Evolutionary conservation across 23 tunicate species (phyloP).

Genomic region (Phallusia fumigata): DNA sequence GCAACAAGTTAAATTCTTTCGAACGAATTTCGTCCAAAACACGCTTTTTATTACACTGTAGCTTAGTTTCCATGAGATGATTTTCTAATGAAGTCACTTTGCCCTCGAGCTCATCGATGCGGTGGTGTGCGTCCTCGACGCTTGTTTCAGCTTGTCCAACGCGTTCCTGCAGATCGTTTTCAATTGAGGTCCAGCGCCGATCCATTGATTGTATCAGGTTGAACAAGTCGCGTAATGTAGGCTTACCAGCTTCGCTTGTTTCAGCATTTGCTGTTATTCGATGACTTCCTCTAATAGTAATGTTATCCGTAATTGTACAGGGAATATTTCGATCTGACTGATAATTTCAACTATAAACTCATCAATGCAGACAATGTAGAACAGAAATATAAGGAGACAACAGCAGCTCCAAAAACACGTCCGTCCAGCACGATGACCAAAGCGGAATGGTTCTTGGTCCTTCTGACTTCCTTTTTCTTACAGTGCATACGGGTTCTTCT

Average conservation of each 20-base stretch:
- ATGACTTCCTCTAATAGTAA: background rate
- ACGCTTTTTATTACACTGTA: background rate
- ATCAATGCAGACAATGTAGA: background rate
- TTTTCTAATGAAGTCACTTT: background rate
- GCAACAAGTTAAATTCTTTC: background rate
- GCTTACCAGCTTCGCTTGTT: background rate
- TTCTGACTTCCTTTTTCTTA: too few species aligned
- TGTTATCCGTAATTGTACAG: background rate
- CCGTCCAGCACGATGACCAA: too few species aligned
- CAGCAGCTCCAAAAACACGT: too few species aligned
- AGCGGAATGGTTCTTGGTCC: too few species aligned
- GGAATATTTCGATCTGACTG: background rate
- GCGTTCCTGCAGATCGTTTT: background rate
- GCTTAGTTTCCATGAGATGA: background rate
- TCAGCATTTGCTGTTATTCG: background rate
- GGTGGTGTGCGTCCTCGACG: background rate
- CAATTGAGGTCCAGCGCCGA: slow-evolving; percentile 2
- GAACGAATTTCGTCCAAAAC: background rate
- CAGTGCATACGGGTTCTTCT: too few species aligned
- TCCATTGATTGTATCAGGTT: slow-evolving; percentile 1
- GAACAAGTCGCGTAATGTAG: background rate
- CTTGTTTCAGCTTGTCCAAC: background rate
- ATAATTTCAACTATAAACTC: background rate
- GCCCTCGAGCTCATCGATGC: slow-evolving; percentile 9
- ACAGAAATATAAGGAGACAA: too few species aligned